A percentile compares a stretch with the other conserved stretches of the same genome.
phyloP scores from a whole-genome alignment of 2,888 invertebrate species.

The Lepidocyrtoides sp. region DNA sequence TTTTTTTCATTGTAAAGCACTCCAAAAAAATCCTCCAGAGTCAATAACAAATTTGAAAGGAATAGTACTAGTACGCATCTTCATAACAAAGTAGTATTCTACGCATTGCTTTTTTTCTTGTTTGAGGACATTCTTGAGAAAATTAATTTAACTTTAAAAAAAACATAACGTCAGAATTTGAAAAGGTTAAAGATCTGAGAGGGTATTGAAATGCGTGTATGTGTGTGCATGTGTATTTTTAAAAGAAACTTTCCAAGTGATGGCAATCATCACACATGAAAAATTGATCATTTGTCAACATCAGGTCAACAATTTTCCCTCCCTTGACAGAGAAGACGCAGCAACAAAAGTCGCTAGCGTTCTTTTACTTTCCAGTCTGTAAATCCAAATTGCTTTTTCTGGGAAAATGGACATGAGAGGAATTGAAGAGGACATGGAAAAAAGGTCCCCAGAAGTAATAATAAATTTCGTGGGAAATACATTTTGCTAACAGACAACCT shows the following conservation, averaged over 20 bases:
- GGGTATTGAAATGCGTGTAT: neutral
- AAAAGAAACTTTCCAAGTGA: neutral
- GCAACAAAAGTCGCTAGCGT: no score
- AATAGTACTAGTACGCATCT: no score
- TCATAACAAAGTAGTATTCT: neutral
- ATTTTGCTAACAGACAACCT: neutral
- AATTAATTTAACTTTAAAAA: constrained; percentile 25
- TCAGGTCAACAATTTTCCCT: neutral
- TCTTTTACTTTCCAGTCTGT: neutral
- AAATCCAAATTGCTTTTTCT: neutral
- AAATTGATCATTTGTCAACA: neutral
- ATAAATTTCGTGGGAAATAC: neutral
- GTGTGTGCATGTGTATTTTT: neutral
- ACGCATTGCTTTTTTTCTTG: neutral
- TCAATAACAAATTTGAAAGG: neutral
- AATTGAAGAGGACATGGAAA: neutral
- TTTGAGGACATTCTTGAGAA: neutral
- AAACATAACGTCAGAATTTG: neutral
- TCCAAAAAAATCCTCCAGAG: neutral
- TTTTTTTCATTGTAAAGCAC: no score
- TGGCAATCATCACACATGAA: neutral
- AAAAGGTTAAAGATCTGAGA: neutral
- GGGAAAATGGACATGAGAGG: neutral
- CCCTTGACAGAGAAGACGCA: constrained; percentile 10
- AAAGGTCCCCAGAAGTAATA: neutral